phyloP scores from a whole-genome alignment of 1,140 invertebrate species.

The Belonocnema kinseyi region DNA sequence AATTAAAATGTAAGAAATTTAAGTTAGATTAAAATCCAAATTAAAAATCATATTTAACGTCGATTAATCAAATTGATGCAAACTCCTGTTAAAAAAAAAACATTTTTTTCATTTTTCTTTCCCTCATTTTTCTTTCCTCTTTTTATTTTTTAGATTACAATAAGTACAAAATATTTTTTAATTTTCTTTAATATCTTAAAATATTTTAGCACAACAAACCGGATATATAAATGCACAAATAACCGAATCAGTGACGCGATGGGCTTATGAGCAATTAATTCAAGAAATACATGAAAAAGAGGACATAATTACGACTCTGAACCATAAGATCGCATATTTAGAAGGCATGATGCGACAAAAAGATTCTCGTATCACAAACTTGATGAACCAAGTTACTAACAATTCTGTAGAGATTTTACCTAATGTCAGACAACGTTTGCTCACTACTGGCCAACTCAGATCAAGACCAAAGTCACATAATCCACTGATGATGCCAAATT shows the following conservation, averaged over 20 bases:
- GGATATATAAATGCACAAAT: not conserved
- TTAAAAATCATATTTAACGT: no score
- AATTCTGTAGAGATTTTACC: not conserved
- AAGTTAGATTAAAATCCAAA: no score
- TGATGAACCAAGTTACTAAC: not conserved
- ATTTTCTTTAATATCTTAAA: no score
- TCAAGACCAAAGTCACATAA: conserved; percentile 3
- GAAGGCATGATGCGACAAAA: conserved; percentile 1
- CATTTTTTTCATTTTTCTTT: no score
- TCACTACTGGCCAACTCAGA: not conserved
- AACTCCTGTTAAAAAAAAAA: no score
- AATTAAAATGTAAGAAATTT: no score
- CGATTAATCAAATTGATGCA: no score
- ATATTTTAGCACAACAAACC: not conserved
- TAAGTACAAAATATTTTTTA: no score
- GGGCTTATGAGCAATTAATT: conserved; percentile 17
- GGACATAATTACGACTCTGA: conserved; percentile 17
- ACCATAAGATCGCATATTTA: not conserved
- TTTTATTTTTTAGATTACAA: no score
- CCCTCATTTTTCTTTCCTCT: no score
- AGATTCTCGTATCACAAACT: conserved; percentile 8
- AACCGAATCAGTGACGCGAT: not conserved
- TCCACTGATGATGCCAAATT: conserved; percentile 4
- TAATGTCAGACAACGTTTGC: not conserved
- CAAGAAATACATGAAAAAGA: conserved; percentile 16